phyloP scores from a whole-genome alignment of 2,797 vertebrate genomes.

The Acipenser ruthenus region DNA sequence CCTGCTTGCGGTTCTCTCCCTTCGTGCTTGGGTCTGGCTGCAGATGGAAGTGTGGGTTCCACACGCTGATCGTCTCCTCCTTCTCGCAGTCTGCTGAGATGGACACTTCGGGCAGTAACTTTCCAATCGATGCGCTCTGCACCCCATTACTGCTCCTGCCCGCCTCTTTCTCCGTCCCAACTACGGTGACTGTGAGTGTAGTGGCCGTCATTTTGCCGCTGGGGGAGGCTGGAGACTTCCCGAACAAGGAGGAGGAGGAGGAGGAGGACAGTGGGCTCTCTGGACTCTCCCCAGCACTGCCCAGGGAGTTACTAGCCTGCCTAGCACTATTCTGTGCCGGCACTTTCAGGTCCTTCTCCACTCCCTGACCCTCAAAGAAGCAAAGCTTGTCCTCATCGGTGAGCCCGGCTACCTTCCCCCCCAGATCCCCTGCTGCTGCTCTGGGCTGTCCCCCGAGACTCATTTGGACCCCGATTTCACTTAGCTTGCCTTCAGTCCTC shows the following conservation, averaged over 20 bases:
- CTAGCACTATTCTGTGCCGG: constrained; percentile 51
- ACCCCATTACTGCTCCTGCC: constrained; percentile 42
- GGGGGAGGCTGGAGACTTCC: constrained; percentile 44
- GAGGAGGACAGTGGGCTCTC: constrained; percentile 56
- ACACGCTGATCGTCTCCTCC: constrained; percentile 47
- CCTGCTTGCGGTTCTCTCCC: constrained; percentile 43
- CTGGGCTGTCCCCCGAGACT: constrained; percentile 43
- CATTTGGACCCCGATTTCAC: constrained; percentile 56
- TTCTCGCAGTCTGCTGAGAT: constrained; percentile 23
- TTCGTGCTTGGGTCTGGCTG: constrained; percentile 33
- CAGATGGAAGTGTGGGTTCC: constrained; percentile 49
- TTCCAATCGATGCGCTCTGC: constrained; percentile 34
- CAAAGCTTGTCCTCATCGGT: constrained; percentile 87
- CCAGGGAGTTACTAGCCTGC: constrained; percentile 44
- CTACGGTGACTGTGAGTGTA: neutral
- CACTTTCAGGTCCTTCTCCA: constrained; percentile 66
- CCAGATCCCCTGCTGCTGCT: constrained; percentile 41
- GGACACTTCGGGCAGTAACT: constrained; percentile 27
- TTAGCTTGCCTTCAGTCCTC: constrained; percentile 61
- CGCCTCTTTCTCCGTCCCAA: constrained; percentile 27
- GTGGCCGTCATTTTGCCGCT: constrained; percentile 33
- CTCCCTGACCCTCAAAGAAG: constrained; percentile 68
- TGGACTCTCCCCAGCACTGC: constrained; percentile 58
- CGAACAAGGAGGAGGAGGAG: constrained; percentile 32
- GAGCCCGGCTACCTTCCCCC: constrained; percentile 57